Evolutionary conservation across 30 jellyfish, hydroid and myxozoan genomes (phyloP), one percentile per base, ranked within the genome.

Genomic region (Aurelia coerulea): DNA sequence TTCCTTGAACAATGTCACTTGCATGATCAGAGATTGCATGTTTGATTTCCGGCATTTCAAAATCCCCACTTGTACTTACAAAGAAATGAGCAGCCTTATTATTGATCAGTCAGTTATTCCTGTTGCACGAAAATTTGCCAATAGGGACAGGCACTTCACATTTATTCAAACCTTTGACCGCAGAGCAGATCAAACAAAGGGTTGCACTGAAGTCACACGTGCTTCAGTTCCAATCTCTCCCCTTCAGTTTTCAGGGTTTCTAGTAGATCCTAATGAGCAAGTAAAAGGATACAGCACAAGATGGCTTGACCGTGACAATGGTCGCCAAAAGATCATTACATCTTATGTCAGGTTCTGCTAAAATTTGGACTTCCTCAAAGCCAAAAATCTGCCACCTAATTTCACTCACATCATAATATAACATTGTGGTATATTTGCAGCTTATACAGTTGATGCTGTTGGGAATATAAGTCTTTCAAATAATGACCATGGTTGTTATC

Each of bases 161-260:
- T 37, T 37, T 37, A 37, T 37, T 37, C 46, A 37, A 37, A 58
- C 86, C 18, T 75, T 75, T 75, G 74, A 75, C 51, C 73, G 77
- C 52, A 49, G 86, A 17, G 73, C 86, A 9, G 86, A 75, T 11
- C 76, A 42, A 32, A 75, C 86, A 46, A 75, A 75, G 49, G 76
- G 86, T 14, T 75, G 86, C 53, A 58, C 86, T 15, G 56, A 75
- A 37, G 86, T 34, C n/a, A 75, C 86, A 19, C n/a, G 86, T 9
- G 86, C 86, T 9, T 51, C 86, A 51, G 76, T 75, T 32, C 86
- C 86, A 9, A 53, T 31, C 17, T 75, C 86, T 46, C 86, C 86
- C 5, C 54, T 75, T 15, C 74, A 75, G 74, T 75, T 15, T 37
- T 9, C 76, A 10, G 86, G 76, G 16, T 49, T 75, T 75, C n/a